Base-by-base conservation (phyloP, 1,140 invertebrate genomes). In the Bombus waltoni region DNA sequence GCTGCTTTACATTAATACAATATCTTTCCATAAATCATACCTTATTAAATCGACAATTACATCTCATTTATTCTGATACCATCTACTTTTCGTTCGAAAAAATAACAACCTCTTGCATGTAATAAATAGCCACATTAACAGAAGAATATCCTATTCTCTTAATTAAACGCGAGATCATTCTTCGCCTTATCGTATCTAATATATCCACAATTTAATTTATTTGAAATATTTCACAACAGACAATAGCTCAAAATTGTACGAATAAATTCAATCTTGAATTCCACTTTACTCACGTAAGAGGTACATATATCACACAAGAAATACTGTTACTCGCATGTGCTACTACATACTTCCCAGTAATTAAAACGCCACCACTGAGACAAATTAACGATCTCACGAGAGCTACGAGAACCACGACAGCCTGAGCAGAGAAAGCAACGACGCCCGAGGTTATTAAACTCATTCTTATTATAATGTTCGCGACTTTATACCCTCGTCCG, bases 401-500 rank as follows among this genome's bases (percentile, higher is more conserved):
- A 70, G 32, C 15, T 35, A 35, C 38, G 40, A 75, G 59, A 38
- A 62, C 35, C 11, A 3, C 40, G 10, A 42, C 42, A 68, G 77
- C 10, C 10, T 22, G n/a, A 47, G 32, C 35, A 59, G 65, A 78
- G 62, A 78, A 70, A 77, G 62, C 74, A 83, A 42, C 74, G 47
- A 40, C n/a, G 47, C 18, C n/a, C 74, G 74, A 78, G 82, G 74
- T 83, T 83, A 35, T 83, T 78, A 83, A 83, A 83, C 82, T 70
- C 74, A 11, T 44, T 59, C 47, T 25, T 47, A 18, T 70, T 78
- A 71, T 25, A 57, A 78, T 83, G 38, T 59, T 42, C 44, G 62
- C 38, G 11, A 78, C 44, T 77, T 77, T 71, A 66, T 42, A 35
- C 13, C 28, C 22, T 77, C 22, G 25, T 35, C 32, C 3, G 25